phyloP scores from a whole-genome alignment of 2,888 invertebrate genomes.

The Troides aeacus region DNA sequence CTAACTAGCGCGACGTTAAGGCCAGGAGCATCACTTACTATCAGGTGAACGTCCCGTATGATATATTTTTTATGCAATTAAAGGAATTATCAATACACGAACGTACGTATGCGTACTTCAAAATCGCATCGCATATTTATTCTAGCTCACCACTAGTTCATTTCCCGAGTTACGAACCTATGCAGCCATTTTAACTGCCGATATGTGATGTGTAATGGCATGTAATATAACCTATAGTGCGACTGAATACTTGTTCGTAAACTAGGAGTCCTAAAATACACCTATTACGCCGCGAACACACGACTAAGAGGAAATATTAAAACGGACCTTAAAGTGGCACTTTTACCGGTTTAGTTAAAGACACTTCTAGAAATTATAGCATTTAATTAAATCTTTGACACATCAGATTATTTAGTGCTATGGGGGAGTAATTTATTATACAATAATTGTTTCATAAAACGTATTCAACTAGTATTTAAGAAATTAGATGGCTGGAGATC shows the following conservation, averaged over 20 bases:
- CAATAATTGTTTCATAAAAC: not conserved
- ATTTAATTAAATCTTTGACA: slow-evolving; percentile 30
- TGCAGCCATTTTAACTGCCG: not conserved
- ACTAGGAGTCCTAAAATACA: not conserved
- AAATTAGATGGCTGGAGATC: no score
- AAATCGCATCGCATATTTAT: not conserved
- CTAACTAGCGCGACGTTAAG: no score
- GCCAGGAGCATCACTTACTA: no score
- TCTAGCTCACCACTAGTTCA: not conserved
- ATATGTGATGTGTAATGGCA: not conserved
- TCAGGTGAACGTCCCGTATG: no score
- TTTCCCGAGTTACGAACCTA: not conserved
- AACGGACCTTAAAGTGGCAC: slow-evolving; percentile 13
- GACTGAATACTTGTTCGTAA: slow-evolving; percentile 8
- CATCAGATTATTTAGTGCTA: not conserved
- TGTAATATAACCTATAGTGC: not conserved
- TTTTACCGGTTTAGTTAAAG: slow-evolving; percentile 3
- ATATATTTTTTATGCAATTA: no score
- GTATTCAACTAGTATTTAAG: no score
- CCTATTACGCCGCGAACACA: not conserved
- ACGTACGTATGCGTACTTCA: no score
- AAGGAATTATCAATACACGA: no score
- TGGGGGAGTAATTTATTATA: not conserved
- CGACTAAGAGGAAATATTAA: slow-evolving; percentile 10
- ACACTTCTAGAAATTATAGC: slow-evolving; percentile 41